Percentiles rank a stretch among this genome's conserved stretches.
Conservation (phyloP, 1,140 invertebrate genomes). For the Onthophagus taurus region DNA sequence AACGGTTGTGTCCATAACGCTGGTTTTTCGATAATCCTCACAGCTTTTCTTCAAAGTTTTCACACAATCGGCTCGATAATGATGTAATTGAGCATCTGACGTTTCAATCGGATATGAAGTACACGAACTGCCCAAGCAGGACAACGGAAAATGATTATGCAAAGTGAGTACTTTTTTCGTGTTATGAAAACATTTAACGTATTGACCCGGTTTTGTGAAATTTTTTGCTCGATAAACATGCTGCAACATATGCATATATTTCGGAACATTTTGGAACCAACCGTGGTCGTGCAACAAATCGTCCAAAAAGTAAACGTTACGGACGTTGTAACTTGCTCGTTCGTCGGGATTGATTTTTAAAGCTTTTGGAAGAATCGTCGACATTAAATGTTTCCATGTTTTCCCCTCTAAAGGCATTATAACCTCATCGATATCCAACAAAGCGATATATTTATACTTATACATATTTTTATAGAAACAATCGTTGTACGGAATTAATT, state of each 20-base stretch:
- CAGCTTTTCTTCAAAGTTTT: constrained; percentile 79
- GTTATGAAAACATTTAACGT: constrained; percentile 92
- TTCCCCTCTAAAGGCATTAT: constrained; percentile 78
- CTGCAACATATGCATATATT: constrained; percentile 89
- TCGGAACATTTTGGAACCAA: constrained; percentile 74
- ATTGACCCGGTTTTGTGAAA: constrained; percentile 87
- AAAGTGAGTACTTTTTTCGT: constrained; percentile 78
- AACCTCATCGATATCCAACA: constrained; percentile 90
- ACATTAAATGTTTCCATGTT: constrained; percentile 74
- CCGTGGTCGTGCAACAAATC: constrained; percentile 74
- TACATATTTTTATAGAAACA: constrained; percentile 91
- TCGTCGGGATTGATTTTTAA: constrained; percentile 60
- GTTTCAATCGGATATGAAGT: constrained; percentile 79
- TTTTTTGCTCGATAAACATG: constrained; percentile 85
- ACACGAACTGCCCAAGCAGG: constrained; percentile 76
- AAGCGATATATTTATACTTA: constrained; percentile 78
- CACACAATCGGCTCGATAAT: constrained; percentile 88
- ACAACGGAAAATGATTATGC: constrained; percentile 88
- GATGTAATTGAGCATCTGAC: constrained; percentile 78
- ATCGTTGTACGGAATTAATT: constrained; percentile 94
- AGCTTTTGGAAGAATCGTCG: constrained; percentile 55
- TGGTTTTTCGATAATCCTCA: constrained; percentile 70
- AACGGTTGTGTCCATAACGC: constrained; percentile 75
- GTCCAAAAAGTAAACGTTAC: constrained; percentile 92
- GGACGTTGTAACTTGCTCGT: constrained; percentile 74